phyloP scores from a whole-genome alignment of 2,888 invertebrate genomes.

The Epirrita christyi region DNA sequence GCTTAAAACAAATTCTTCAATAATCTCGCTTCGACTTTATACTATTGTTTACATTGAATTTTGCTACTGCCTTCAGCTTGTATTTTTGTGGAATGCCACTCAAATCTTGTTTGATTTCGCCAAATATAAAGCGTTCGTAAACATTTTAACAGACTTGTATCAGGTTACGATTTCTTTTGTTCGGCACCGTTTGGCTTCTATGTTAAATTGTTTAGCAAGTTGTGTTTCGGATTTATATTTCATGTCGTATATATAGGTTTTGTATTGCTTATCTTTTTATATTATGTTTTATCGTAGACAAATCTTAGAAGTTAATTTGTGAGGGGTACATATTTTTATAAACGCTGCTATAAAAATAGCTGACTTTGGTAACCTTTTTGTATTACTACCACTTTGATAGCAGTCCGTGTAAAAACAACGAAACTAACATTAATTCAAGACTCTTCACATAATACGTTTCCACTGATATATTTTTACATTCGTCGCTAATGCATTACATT shows the following conservation, averaged over 20 bases:
- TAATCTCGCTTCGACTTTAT: conserved; percentile 76
- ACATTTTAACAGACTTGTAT: conserved; percentile 75
- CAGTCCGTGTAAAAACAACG: too few species aligned
- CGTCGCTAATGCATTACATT: conserved; percentile 19
- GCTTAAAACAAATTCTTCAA: conserved; percentile 83
- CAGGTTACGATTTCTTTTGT: conserved; percentile 73
- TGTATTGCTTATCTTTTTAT: neutral
- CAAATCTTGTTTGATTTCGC: conserved; percentile 80
- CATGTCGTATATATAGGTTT: conserved; percentile 6
- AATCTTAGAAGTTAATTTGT: neutral
- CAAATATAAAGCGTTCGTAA: conserved; percentile 79
- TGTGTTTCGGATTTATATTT: conserved; percentile 29
- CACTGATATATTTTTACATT: conserved; percentile 3
- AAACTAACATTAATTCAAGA: too few species aligned
- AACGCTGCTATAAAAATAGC: too few species aligned
- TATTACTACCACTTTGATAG: too few species aligned
- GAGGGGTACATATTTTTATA: too few species aligned
- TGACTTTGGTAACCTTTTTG: too few species aligned
- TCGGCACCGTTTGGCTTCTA: conserved; percentile 48
- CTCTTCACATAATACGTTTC: neutral
- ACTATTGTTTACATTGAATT: conserved; percentile 76
- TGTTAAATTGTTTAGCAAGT: conserved; percentile 33
- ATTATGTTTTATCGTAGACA: neutral
- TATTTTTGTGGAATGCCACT: conserved; percentile 79
- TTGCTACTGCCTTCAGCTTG: conserved; percentile 63